Evolutionary conservation across 2,797 vertebrate species (phyloP).

Genomic region (Lepilemur ruficaudatus): DNA sequence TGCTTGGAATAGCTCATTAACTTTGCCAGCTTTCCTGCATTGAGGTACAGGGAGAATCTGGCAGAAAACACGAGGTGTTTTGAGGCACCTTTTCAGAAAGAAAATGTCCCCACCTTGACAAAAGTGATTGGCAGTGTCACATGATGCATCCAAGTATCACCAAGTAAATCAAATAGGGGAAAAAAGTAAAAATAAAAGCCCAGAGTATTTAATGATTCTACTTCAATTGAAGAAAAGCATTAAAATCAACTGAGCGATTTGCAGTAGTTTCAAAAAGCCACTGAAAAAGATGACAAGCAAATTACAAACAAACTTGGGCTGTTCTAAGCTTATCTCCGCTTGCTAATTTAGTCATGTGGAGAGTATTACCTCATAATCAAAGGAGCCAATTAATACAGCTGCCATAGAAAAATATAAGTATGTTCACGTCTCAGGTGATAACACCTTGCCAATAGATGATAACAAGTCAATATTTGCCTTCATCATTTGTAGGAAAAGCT

Average conservation of each 20-base stretch:
- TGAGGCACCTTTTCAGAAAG: background rate
- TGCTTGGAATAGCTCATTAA: background rate
- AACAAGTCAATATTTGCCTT: slow-evolving; percentile 68
- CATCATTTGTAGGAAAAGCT: slow-evolving; percentile 57
- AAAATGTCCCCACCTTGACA: slow-evolving; percentile 24
- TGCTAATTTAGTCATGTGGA: slow-evolving; percentile 60
- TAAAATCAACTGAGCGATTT: slow-evolving; percentile 70
- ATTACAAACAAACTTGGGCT: slow-evolving; percentile 52
- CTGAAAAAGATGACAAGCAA: slow-evolving; percentile 59
- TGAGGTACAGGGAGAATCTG: background rate
- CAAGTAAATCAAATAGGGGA: background rate
- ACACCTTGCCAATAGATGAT: slow-evolving; percentile 56
- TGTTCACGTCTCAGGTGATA: slow-evolving; percentile 3
- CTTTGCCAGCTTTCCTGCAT: background rate
- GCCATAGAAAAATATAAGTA: background rate
- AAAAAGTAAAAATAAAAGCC: background rate
- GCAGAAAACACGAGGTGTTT: background rate
- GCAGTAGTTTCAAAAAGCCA: slow-evolving; percentile 48
- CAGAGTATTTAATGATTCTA: slow-evolving; percentile 62
- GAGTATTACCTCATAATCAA: slow-evolving; percentile 62
- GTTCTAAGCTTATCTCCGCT: slow-evolving; percentile 29
- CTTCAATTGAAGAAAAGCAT: slow-evolving; percentile 63
- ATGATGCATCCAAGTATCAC: background rate
- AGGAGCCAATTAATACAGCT: slow-evolving; percentile 71
- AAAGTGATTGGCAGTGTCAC: slow-evolving; percentile 56